Conservation (phyloP, 2,888 invertebrate genomes). For the Keiferia lycopersicella region DNA sequence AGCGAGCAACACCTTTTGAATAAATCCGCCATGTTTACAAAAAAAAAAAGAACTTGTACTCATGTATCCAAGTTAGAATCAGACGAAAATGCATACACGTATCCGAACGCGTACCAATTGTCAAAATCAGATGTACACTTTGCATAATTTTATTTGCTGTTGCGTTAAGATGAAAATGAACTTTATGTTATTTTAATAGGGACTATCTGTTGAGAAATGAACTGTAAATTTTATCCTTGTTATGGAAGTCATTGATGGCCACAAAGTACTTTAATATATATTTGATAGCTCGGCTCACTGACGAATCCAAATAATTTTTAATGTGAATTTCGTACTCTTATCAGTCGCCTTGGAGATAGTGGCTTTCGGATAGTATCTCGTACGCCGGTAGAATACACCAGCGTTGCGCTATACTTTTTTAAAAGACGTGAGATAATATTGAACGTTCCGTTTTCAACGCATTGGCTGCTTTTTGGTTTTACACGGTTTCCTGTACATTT, state of each 20-base stretch:
- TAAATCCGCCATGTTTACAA: too few relatives aligned
- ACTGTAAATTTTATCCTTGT: not conserved
- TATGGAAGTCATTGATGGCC: slow-evolving; percentile 1
- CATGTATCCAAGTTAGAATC: too few relatives aligned
- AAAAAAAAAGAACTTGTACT: too few relatives aligned
- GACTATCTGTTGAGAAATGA: not conserved
- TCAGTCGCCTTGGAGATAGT: slow-evolving; percentile 16
- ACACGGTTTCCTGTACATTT: not conserved
- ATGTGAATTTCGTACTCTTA: slow-evolving; percentile 1
- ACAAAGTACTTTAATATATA: too few relatives aligned
- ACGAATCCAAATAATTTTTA: not conserved
- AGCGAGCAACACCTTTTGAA: too few relatives aligned
- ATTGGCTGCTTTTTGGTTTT: not conserved
- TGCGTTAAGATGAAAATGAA: not conserved
- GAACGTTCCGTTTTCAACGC: not conserved
- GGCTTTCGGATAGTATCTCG: not conserved
- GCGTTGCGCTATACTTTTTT: not conserved
- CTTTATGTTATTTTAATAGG: not conserved
- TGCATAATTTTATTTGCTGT: slow-evolving; percentile 1
- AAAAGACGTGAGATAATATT: not conserved
- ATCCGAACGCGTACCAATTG: slow-evolving; percentile 28
- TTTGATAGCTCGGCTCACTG: not conserved
- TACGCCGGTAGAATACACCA: not conserved
- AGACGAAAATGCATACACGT: not conserved
- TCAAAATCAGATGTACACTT: slow-evolving; percentile 21